Conservation (phyloP, 2,113 vertebrate genomes). For the Brachirus orientalis region DNA sequence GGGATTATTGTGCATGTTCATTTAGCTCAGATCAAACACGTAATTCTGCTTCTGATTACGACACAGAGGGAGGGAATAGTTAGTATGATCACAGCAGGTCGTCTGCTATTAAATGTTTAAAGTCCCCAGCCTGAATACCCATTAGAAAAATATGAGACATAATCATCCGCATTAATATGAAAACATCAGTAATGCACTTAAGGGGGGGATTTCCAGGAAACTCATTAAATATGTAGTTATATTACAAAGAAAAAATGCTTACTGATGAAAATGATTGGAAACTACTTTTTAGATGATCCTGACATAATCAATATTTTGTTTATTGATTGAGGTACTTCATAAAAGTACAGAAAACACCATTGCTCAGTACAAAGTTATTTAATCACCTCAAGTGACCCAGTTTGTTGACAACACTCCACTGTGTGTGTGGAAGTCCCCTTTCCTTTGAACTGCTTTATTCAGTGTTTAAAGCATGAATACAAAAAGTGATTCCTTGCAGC, state of each 20-base stretch:
- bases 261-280: background rate
- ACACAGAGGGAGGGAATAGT: constrained; percentile 31
- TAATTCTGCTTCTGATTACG: constrained; percentile 35
- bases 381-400: background rate
- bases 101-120: constrained; percentile 33
- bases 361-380: background rate
- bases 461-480: constrained; percentile 12
- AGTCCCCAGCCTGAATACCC: constrained; percentile 6
- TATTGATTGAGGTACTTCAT: no score
- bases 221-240: background rate
- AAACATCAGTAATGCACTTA: constrained; percentile 22
- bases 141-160: constrained; percentile 30
- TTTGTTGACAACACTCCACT: background rate
- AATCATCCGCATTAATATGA: constrained; percentile 33
- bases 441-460: background rate
- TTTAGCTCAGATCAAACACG: constrained; percentile 35
- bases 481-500: background rate
- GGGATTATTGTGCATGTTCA: constrained; percentile 41
- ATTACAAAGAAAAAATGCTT: background rate
- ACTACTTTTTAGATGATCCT: background rate
- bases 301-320: no score
- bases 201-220: background rate
- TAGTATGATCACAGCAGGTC: constrained; percentile 43
- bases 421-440: no score
- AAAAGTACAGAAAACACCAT: no score